Conservation (phyloP, 2,113 vertebrate species). For the Oncorhynchus tshawytscha region DNA sequence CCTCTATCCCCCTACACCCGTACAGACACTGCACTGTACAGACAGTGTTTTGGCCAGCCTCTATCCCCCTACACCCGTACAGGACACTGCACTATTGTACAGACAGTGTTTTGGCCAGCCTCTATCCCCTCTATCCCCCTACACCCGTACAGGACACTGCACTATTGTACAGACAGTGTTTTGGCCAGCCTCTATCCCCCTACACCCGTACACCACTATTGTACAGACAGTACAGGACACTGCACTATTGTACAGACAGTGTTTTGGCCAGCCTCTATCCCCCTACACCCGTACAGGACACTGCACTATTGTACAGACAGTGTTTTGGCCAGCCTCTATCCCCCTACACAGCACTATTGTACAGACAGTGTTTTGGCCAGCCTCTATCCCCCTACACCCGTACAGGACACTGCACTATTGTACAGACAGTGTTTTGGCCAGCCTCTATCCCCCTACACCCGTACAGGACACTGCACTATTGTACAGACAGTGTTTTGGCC, state of each 20-base stretch:
- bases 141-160: neutral
- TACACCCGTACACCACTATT: too few relatives aligned
- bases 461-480: neutral
- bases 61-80: neutral
- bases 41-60: neutral
- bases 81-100: neutral
- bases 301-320: neutral
- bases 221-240: neutral
- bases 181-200: constrained; percentile 6
- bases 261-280: constrained; percentile 7
- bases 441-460: neutral
- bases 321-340: constrained; percentile 5
- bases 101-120: constrained; percentile 1
- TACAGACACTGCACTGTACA: neutral
- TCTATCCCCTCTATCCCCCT: neutral
- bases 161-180: neutral
- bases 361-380: neutral
- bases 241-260: neutral
- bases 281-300: neutral
- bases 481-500: neutral
- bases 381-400: neutral
- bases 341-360: neutral
- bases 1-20: neutral
- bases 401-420: neutral
- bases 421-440: neutral